Conservation (phyloP, 2,888 invertebrate genomes). For the Macropis europaea region DNA sequence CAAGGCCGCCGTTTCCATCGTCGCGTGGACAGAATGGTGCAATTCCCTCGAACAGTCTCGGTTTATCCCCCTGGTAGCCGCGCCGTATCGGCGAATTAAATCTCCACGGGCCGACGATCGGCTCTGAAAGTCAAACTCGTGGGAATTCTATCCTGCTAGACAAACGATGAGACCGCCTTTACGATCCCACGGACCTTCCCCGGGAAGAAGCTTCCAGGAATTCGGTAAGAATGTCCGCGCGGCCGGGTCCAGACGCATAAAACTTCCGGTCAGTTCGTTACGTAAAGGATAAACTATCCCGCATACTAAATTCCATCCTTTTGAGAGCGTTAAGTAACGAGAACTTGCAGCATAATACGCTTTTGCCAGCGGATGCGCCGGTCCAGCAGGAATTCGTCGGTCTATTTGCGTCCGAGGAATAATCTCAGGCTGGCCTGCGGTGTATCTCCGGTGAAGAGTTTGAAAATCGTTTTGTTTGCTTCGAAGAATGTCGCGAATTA, state of each 20-base stretch:
- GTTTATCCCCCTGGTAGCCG: not conserved
- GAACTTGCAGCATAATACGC: not conserved
- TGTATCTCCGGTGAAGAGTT: too few species aligned
- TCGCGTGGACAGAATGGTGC: not conserved
- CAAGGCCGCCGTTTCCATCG: too few species aligned
- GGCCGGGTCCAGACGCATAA: not conserved
- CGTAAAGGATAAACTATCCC: constrained; percentile 7
- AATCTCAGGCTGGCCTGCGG: too few species aligned
- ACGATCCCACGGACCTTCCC: not conserved
- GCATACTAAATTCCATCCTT: not conserved
- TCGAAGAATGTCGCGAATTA: too few species aligned
- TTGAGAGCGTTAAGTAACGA: too few species aligned
- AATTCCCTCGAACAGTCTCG: too few species aligned
- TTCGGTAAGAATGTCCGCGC: not conserved
- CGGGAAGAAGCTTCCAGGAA: not conserved
- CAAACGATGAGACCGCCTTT: not conserved
- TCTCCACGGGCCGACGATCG: not conserved
- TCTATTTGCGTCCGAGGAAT: too few species aligned
- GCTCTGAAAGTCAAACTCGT: not conserved
- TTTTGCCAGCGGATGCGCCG: too few species aligned
- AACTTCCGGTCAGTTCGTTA: constrained; percentile 11
- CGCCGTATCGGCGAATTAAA: not conserved
- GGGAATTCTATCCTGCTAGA: not conserved
- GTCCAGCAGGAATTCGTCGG: too few species aligned
- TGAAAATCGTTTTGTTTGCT: too few species aligned